Base-by-base conservation (phyloP, 2,888 invertebrate genomes). In the Ochropacha duplaris region DNA sequence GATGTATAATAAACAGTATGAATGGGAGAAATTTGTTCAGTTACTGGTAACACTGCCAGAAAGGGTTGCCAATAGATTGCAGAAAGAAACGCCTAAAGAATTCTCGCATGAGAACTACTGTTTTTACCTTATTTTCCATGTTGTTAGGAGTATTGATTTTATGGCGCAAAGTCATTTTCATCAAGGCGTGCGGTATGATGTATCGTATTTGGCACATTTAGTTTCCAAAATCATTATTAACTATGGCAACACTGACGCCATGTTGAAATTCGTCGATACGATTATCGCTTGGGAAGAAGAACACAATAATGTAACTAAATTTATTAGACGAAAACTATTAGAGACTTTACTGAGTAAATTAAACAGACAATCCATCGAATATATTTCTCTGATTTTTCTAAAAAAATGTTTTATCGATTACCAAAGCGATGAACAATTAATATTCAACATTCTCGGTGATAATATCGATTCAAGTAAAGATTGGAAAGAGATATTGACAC, bases 21-120 rank as follows among this genome's bases (percentile, higher is more conserved):
- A 88, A 2, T 94, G 94, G 92, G 90, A 93, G 60, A 89, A 87
- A 36, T 94, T 93, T 22, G 89, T 96, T 0, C 96, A 96, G 74
- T 71, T 94, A 52, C 71, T 97, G 55, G 86, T 94, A 8, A 95
- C 96, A 1, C 71, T 97, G 55, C 97, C 97, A 0, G 94, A 92
- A 70, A 89, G 95, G 65, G 87, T 97, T 49, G 96, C 96, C 9
- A 97, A 97, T 76, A 93, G 92, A 68, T 69, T 95, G 28, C 86
- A 94, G 61, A 88, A 86, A 1, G 86, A 94, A 31, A 87, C 94
- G 5, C 94, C 95, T 0, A 88, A 92, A 59, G 87, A 93, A 19
- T 96, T 96, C 74, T 84, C 93, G 0, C 88, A 94, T 0, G 87
- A 93, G 16, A 89, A 88, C 22, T 96, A 94, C 78, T 89, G 94